A percentile compares a stretch with the other conserved stretches of the same genome.
Evolutionary conservation across 2,113 vertebrate genomes (phyloP).

Genomic region (Mormyrus lacerda): DNA sequence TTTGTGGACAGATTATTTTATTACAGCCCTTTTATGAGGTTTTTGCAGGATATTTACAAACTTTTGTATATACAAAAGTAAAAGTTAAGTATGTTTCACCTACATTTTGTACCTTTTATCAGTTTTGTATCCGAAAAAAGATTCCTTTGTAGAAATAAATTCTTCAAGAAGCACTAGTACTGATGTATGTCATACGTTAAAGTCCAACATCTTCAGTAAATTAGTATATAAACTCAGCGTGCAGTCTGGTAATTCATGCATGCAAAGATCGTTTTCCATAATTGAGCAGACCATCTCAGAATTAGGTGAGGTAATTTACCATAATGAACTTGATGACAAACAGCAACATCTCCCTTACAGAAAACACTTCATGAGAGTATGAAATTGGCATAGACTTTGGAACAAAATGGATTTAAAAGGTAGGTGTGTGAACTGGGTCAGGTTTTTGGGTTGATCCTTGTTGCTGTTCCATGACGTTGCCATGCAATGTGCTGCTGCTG

Average conservation of each 20-base stretch:
- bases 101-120: slow-evolving; percentile 58
- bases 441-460: neutral
- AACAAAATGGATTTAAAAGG: neutral
- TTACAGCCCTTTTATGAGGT: slow-evolving; percentile 3
- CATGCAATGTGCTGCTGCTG: neutral
- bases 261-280: neutral
- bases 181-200: neutral
- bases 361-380: neutral
- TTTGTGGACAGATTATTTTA: neutral
- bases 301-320: neutral
- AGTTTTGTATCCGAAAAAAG: slow-evolving; percentile 50
- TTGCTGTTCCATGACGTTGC: neutral
- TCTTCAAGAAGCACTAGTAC: slow-evolving; percentile 18
- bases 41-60: slow-evolving; percentile 55
- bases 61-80: slow-evolving; percentile 57
- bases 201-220: neutral
- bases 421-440: neutral
- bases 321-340: neutral
- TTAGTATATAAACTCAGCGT: neutral
- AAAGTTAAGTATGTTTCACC: slow-evolving; percentile 54
- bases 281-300: neutral
- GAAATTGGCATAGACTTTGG: neutral
- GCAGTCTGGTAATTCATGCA: neutral
- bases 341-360: neutral
- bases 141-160: slow-evolving; percentile 57